Percentiles rank a stretch among this genome's conserved stretches.
These are phyloP conservation scores for Eupithecia inturbata DNA, from an alignment of 2,888 invertebrate species.

Conservation along the genomic window DNA sequence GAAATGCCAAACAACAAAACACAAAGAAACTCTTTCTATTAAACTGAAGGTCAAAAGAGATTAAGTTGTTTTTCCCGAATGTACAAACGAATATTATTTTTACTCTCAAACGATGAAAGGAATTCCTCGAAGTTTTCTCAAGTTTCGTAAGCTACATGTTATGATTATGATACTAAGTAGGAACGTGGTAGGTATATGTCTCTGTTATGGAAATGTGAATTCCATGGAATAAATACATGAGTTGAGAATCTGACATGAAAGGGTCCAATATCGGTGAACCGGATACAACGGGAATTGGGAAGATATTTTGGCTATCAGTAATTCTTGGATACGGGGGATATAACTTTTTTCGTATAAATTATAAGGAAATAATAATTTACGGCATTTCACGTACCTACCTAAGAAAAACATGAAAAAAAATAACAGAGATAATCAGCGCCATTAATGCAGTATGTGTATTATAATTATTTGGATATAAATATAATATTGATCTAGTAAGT, in stretches of 20 bases:
- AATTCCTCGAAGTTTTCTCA: slow-evolving; percentile 11
- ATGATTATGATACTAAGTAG: background rate
- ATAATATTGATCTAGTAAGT: background rate
- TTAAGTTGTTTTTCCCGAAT: background rate
- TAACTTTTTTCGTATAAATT: background rate
- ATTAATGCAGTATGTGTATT: background rate
- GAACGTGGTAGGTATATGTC: background rate
- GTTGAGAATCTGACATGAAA: slow-evolving; percentile 12
- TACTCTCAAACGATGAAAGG: background rate
- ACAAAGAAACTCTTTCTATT: background rate
- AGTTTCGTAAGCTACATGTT: slow-evolving; percentile 23
- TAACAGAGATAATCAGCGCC: background rate
- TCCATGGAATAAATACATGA: slow-evolving; percentile 30
- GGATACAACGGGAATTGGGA: background rate
- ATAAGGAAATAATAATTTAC: background rate
- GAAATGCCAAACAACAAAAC: background rate
- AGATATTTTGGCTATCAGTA: background rate
- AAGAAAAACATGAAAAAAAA: background rate
- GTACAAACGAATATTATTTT: slow-evolving; percentile 7
- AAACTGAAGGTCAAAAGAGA: slow-evolving; percentile 3
- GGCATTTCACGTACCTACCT: background rate
- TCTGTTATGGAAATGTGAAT: slow-evolving; percentile 23
- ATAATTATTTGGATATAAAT: background rate
- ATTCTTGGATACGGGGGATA: background rate
- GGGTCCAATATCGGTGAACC: background rate